Conservation (phyloP, 1,140 invertebrate genomes). For the Thalassaphorura encarpata region DNA sequence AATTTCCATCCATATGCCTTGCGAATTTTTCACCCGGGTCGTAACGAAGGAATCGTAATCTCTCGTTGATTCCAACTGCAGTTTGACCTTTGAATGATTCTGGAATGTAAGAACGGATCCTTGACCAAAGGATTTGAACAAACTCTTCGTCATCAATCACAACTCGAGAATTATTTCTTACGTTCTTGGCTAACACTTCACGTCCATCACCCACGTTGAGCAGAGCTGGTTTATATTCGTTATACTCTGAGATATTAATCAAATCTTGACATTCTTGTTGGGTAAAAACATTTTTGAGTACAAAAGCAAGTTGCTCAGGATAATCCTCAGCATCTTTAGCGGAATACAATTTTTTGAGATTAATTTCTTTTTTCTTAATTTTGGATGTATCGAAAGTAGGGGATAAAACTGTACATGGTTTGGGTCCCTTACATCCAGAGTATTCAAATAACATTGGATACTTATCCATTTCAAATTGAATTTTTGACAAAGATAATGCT, state of each 20-base stretch:
- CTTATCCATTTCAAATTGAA: too few species aligned
- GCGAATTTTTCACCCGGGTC: conserved; percentile 8
- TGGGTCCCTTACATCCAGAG: too few species aligned
- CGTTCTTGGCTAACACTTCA: neutral
- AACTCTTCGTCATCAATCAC: conserved; percentile 22
- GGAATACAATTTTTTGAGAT: neutral
- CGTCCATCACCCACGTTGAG: neutral
- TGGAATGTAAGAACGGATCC: conserved; percentile 11
- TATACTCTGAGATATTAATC: conserved; percentile 7
- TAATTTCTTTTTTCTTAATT: conserved; percentile 3
- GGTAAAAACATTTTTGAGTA: conserved; percentile 18
- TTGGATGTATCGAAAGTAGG: too few species aligned
- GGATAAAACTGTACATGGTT: too few species aligned
- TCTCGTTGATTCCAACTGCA: conserved; percentile 12
- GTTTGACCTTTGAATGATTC: neutral
- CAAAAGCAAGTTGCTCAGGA: conserved; percentile 5
- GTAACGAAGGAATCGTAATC: conserved; percentile 19
- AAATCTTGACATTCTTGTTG: conserved; percentile 10
- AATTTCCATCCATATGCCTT: conserved; percentile 5
- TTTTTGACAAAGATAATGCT: too few species aligned
- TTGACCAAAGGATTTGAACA: neutral
- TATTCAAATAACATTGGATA: too few species aligned
- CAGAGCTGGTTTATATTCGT: conserved; percentile 3
- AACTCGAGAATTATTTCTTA: conserved; percentile 2
- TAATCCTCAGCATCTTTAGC: neutral